These are phyloP conservation scores for Linurgus olivaceus DNA, from an alignment of 2,797 vertebrate species.

Conservation along the genomic window DNA sequence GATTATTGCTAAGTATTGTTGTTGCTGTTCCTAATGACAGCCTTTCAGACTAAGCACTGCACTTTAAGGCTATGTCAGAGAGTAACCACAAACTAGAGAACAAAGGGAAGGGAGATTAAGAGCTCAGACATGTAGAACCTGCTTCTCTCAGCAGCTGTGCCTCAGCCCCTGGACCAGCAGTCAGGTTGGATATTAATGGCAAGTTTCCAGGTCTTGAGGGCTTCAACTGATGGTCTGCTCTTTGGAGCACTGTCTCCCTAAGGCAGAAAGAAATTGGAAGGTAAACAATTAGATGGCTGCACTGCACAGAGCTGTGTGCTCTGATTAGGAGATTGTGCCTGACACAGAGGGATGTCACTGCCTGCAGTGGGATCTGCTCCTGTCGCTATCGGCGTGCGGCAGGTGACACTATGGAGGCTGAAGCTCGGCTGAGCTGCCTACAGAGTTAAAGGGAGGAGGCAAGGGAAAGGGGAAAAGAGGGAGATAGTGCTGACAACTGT, in stretches of 20 bases:
- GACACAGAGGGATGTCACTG: conserved; percentile 42
- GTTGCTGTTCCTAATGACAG: not conserved
- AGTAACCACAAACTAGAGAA: not conserved
- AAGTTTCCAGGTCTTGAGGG: conserved; percentile 11
- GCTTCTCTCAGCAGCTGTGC: not conserved
- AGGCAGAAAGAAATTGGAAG: conserved; percentile 45
- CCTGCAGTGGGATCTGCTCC: conserved; percentile 37
- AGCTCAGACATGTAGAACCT: not conserved
- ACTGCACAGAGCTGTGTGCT: not conserved
- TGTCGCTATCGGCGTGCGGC: not conserved
- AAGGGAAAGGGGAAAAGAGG: not conserved
- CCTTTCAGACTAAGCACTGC: not conserved
- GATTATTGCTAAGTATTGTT: conserved; percentile 10
- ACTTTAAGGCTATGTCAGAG: not conserved
- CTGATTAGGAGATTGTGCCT: conserved; percentile 19
- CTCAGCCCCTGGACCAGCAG: not conserved
- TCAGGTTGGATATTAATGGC: not conserved
- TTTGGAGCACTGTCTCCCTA: conserved; percentile 14
- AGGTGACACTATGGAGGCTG: conserved; percentile 17
- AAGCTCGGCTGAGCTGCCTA: not conserved
- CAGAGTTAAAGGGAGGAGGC: not conserved
- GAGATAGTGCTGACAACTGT: not conserved
- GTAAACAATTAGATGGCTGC: conserved; percentile 41
- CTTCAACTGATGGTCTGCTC: conserved; percentile 21
- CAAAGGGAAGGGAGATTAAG: not conserved